Conservation (phyloP, 1,140 invertebrate species). For the Melitaea cinxia region DNA sequence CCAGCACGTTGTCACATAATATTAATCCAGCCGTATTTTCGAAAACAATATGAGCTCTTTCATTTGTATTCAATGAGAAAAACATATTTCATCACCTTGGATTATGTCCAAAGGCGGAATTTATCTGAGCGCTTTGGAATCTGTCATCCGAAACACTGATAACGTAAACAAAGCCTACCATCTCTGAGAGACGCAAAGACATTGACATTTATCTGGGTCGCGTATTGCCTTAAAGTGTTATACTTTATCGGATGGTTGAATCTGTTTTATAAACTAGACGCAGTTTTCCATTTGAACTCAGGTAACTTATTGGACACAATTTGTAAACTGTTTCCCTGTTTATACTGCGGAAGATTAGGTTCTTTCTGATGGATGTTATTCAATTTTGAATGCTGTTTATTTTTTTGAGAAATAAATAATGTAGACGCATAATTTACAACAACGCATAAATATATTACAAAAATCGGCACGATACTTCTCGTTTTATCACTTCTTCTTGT, state of each 20-base stretch:
- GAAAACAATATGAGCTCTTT: conserved; percentile 31
- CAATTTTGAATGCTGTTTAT: conserved; percentile 3
- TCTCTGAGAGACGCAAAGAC: conserved; percentile 17
- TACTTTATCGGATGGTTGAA: conserved; percentile 21
- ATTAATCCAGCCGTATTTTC: conserved; percentile 10
- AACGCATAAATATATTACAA: too few species aligned
- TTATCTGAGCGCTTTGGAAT: conserved; percentile 40
- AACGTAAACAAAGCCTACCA: conserved; percentile 42
- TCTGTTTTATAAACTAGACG: conserved; percentile 11
- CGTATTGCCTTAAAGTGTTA: conserved; percentile 20
- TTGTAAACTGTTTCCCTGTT: conserved; percentile 8
- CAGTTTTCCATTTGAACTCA: conserved; percentile 16
- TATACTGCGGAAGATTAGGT: background rate
- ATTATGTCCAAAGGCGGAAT: conserved; percentile 41
- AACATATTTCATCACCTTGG: conserved; percentile 44
- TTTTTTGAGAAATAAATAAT: background rate
- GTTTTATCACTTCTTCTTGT: too few species aligned
- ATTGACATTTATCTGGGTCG: conserved; percentile 28
- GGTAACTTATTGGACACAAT: conserved; percentile 15
- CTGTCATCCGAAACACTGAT: conserved; percentile 50
- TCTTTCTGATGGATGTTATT: background rate
- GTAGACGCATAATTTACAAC: too few species aligned
- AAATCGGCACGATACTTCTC: too few species aligned
- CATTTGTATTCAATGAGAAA: conserved; percentile 39
- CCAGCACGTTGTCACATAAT: conserved; percentile 8